Percentiles rank a stretch among this genome's conserved stretches.
Conservation (phyloP, 2,888 invertebrate genomes). For the Crocallis elinguaria region DNA sequence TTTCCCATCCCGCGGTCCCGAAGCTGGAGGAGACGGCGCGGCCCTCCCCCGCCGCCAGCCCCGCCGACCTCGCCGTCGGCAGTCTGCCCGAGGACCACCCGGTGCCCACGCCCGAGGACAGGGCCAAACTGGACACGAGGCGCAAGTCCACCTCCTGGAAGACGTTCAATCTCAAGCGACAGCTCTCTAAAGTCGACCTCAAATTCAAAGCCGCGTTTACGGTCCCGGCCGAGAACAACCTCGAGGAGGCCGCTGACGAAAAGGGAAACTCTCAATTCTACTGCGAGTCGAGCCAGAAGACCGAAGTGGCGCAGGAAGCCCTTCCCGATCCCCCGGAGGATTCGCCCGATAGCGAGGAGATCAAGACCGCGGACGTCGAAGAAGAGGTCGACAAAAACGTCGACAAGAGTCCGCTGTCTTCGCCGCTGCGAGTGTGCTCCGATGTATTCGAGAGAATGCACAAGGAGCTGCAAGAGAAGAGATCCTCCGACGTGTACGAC, state of each 20-base stretch:
- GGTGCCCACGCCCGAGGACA: constrained; percentile 43
- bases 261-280: constrained; percentile 71
- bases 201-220: constrained; percentile 88
- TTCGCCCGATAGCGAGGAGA: constrained; percentile 42
- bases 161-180: constrained; percentile 91
- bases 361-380: constrained; percentile 35
- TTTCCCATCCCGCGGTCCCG: constrained; percentile 61
- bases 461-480: constrained; percentile 65
- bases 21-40: constrained; percentile 66
- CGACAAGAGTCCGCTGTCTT: not conserved
- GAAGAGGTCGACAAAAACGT: not conserved
- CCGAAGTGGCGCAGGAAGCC: constrained; percentile 40
- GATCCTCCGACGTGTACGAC: constrained; percentile 66
- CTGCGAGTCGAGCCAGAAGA: constrained; percentile 52
- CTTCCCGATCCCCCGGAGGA: constrained; percentile 45
- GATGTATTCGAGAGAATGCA: constrained; percentile 76
- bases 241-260: constrained; percentile 59
- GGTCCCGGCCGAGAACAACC: constrained; percentile 71
- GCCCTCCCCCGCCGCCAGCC: constrained; percentile 43
- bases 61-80: constrained; percentile 41
- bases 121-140: constrained; percentile 75
- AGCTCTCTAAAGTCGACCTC: constrained; percentile 91
- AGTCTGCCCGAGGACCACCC: constrained; percentile 36
- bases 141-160: constrained; percentile 90
- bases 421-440: constrained; percentile 60